Evolutionary conservation across 2,888 invertebrate genomes (phyloP).

Genomic region (Synanthedon andrenaeformis): DNA sequence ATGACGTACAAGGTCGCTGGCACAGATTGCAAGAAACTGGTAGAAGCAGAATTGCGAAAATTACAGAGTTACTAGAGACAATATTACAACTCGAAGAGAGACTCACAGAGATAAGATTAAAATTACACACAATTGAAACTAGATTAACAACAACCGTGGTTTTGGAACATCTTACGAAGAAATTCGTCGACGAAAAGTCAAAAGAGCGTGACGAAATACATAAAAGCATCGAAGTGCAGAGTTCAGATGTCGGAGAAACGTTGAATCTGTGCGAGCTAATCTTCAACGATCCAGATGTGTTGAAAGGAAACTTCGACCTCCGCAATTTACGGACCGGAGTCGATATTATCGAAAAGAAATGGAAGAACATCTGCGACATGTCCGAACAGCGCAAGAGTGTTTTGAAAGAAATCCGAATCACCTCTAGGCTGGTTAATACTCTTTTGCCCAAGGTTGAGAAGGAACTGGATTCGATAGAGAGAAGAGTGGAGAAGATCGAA

Average conservation of each 20-base stretch:
- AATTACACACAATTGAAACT: conserved; percentile 79
- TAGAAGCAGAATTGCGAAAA: conserved; percentile 76
- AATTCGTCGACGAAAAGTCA: conserved; percentile 76
- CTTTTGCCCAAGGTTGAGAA: conserved; percentile 75
- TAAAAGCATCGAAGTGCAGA: conserved; percentile 80
- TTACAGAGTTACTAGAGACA: conserved; percentile 78
- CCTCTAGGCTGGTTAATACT: conserved; percentile 73
- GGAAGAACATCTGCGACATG: conserved; percentile 81
- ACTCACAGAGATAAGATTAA: conserved; percentile 77
- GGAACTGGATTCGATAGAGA: conserved; percentile 71
- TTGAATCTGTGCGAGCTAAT: conserved; percentile 83
- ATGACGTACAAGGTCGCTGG: conserved; percentile 76
- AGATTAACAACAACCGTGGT: conserved; percentile 76
- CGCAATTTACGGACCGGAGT: conserved; percentile 75
- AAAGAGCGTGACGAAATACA: conserved; percentile 80
- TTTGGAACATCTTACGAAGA: conserved; percentile 75
- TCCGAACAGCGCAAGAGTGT: conserved; percentile 73
- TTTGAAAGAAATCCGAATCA: conserved; percentile 65
- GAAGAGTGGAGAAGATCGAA: conserved; percentile 65
- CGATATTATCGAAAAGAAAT: conserved; percentile 80
- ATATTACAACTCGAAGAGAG: conserved; percentile 78
- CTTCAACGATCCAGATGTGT: conserved; percentile 78
- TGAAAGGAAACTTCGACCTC: conserved; percentile 78
- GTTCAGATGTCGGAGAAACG: conserved; percentile 81
- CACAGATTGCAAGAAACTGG: conserved; percentile 74